A percentile compares a stretch with the other conserved stretches of the same genome.
These are phyloP conservation scores for Drosophila orosa DNA, from an alignment of 1,140 invertebrate species.

Conservation along the genomic window DNA sequence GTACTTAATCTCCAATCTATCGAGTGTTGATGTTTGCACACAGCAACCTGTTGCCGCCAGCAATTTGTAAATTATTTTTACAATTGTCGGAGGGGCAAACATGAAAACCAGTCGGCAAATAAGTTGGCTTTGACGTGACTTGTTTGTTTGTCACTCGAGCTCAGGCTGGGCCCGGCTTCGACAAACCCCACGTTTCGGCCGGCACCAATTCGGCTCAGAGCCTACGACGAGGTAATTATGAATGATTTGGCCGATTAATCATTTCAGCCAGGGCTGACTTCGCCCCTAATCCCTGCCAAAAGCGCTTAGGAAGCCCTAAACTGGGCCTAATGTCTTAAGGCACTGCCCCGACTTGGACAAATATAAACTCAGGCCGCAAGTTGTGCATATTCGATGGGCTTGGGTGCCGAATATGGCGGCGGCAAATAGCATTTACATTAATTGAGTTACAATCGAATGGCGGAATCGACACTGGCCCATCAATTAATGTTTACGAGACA, in stretches of 20 bases:
- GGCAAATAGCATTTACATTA: constrained; percentile 42
- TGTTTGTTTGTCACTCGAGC: constrained; percentile 42
- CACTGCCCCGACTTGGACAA: constrained; percentile 26
- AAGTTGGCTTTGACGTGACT: constrained; percentile 34
- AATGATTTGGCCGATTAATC: constrained; percentile 63
- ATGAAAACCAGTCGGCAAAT: constrained; percentile 48
- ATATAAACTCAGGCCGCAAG: constrained; percentile 19
- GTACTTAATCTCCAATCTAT: constrained; percentile 61
- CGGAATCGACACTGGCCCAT: constrained; percentile 27
- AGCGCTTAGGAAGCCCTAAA: constrained; percentile 23
- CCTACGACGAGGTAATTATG: constrained; percentile 54
- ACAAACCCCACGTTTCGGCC: constrained; percentile 17
- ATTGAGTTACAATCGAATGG: constrained; percentile 43
- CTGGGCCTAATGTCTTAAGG: constrained; percentile 18
- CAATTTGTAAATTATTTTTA: constrained; percentile 61
- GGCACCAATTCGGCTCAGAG: constrained; percentile 18
- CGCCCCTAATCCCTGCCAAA: constrained; percentile 13
- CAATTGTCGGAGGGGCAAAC: constrained; percentile 50
- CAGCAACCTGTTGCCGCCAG: constrained; percentile 59
- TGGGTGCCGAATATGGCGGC: constrained; percentile 27
- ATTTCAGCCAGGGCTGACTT: constrained; percentile 36
- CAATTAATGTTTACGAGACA: constrained; percentile 61
- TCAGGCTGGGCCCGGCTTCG: constrained; percentile 17
- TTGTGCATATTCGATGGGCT: constrained; percentile 37
- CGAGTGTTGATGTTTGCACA: constrained; percentile 50